Base-by-base conservation (phyloP, 2,888 invertebrate species). In the Carabus problematicus region DNA sequence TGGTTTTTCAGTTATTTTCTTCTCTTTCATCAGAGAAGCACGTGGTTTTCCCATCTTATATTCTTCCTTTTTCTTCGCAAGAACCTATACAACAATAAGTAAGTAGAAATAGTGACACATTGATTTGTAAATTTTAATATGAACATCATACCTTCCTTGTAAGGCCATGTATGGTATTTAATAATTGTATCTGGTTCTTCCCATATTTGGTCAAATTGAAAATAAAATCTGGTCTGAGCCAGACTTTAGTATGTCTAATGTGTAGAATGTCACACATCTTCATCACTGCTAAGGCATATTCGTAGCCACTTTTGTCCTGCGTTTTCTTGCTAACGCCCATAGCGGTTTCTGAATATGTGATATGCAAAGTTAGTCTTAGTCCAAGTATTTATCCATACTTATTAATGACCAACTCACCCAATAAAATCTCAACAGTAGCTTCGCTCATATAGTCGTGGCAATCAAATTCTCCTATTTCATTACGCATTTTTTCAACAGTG, bases 241-340 rank as follows among this genome's bases (percentile, higher is more conserved):
- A 92, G 64, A 92, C 81, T 80, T 90, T 91, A 40, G 92, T 91
- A 75, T 93, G 93, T 74, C 93, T 89, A 71, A 92, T 82, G 77
- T 93, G 93, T 0, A 93, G 86, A 74, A 94, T 93, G 75, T 93
- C 92, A 76, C 92, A 93, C 92, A 94, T 92, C 78, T 93, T 92
- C 93, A 93, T 93, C 6, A 93, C 93, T 71, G 93, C 93, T 88
- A 91, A 89, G 0, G 93, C 93, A 75, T 93, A 93, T 81, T 93
- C 93, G 76, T 89, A 91, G 43, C 93, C 92, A 72, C 91, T 92
- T 78, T 89, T 88, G 74, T 90, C 91, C 81, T 93, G 93, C 0
- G 93, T 92, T 72, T 85, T 87, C 79, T 92, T 93, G 75, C 91
- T 92, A 0, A 94, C 93, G 60, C 93, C 93, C 93, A 94, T 94